Conservation (phyloP, 2,797 vertebrate genomes). For the Hippopotamyrus pictus region DNA sequence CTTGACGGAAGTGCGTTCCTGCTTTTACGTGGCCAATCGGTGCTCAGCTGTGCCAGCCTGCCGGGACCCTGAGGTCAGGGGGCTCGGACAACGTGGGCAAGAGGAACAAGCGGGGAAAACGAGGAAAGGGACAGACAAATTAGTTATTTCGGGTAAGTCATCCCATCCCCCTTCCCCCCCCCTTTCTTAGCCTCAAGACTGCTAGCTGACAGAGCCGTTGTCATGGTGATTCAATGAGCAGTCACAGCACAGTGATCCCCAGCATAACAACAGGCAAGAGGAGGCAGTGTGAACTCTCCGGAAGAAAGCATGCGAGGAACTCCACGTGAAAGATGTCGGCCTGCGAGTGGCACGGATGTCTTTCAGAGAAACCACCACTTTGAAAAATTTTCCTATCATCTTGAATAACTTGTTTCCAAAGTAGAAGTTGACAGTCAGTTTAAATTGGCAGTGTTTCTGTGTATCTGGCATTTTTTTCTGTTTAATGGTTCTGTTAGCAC, state of each 20-base stretch:
- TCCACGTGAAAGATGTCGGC: not conserved
- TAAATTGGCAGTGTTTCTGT: not conserved
- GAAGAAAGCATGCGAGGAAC: not conserved
- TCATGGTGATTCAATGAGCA: slow-evolving; percentile 41
- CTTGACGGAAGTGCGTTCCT: not conserved
- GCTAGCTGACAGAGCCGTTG: slow-evolving; percentile 46
- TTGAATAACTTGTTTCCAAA: not conserved
- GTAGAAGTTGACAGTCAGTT: not conserved
- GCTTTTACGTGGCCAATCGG: not conserved
- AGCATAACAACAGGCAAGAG: slow-evolving; percentile 2
- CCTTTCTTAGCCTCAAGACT: slow-evolving; percentile 34
- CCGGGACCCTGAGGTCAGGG: not conserved
- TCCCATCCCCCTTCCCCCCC: not conserved
- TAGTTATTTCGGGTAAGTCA: slow-evolving; percentile 10
- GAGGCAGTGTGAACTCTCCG: not conserved
- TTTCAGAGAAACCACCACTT: not conserved
- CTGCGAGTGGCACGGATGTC: not conserved
- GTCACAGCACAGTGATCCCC: slow-evolving; percentile 36
- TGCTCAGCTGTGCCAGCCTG: not conserved
- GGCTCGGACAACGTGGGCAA: not conserved
- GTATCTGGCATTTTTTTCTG: not conserved
- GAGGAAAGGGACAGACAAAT: not conserved
- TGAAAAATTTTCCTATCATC: not conserved
- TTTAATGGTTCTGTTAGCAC: not conserved
- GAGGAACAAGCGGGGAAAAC: not conserved